Evolutionary conservation across 2,888 invertebrate species (phyloP).

Genomic region (Belgica antarctica): DNA sequence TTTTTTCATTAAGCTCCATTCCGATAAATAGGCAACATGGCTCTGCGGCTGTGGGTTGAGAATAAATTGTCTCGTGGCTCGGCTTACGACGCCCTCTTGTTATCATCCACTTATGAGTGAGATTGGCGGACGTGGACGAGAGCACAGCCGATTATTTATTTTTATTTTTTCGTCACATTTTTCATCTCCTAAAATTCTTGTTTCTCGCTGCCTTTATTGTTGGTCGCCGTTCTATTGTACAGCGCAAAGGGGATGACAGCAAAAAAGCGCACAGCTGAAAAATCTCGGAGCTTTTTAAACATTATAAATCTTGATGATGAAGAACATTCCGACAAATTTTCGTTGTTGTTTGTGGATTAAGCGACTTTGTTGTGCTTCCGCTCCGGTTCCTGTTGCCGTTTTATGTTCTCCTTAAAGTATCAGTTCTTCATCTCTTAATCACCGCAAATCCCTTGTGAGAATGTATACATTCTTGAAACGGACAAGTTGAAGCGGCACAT

Average conservation of each 20-base stretch:
- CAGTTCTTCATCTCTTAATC: constrained; percentile 24
- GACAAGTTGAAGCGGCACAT: not conserved
- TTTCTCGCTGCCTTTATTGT: not conserved
- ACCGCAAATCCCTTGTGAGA: not conserved
- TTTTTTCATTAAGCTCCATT: not conserved
- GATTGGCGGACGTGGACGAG: too few species aligned
- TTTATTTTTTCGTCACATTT: constrained; percentile 18
- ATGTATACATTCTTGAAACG: not conserved
- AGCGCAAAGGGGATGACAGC: not conserved
- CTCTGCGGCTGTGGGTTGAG: too few species aligned
- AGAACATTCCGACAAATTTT: constrained; percentile 22
- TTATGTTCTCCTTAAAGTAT: not conserved
- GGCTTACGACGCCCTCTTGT: too few species aligned
- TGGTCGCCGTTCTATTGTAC: constrained; percentile 7
- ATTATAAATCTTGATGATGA: constrained; percentile 27
- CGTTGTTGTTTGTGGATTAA: constrained; percentile 9
- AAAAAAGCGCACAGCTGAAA: not conserved
- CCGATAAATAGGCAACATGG: not conserved
- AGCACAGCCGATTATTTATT: constrained; percentile 10
- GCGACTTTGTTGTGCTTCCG: not conserved
- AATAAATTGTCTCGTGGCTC: not conserved
- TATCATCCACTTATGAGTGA: too few species aligned
- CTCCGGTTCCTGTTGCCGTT: not conserved
- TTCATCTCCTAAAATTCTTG: not conserved
- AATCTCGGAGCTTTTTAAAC: constrained; percentile 23